Percentiles rank a stretch among this genome's conserved stretches.
Conservation (phyloP, 2,113 vertebrate species). For the Phaethornis superciliosus region DNA sequence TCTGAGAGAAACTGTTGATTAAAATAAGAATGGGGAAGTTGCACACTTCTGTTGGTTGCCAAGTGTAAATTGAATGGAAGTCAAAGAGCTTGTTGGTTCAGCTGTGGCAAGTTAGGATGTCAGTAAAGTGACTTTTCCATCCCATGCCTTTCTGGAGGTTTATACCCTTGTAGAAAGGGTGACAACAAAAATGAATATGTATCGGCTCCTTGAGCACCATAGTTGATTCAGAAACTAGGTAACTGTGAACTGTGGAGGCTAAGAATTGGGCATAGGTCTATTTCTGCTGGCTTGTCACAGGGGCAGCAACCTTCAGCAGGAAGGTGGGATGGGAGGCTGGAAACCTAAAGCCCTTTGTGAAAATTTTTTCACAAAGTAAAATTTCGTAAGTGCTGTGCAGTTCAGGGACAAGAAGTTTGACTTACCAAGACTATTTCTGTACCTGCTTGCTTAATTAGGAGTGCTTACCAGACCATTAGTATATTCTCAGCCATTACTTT, state of each 20-base stretch:
- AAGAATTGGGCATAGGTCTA: not conserved
- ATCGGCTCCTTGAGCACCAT: not conserved
- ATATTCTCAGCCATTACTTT: not conserved
- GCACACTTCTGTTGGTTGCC: not conserved
- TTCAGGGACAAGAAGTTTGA: not conserved
- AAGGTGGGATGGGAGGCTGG: not conserved
- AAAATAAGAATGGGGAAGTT: conserved; percentile 55
- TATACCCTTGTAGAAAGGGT: not conserved
- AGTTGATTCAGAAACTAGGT: not conserved
- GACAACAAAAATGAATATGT: not conserved
- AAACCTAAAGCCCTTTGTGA: not conserved
- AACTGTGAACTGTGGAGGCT: not conserved
- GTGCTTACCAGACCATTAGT: not conserved
- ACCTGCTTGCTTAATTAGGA: not conserved
- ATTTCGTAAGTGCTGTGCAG: not conserved
- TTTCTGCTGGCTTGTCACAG: not conserved
- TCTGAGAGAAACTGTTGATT: not conserved
- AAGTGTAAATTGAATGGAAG: conserved; percentile 7
- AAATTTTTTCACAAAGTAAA: not conserved
- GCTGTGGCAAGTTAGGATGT: conserved; percentile 6
- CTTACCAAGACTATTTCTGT: not conserved
- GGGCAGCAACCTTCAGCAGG: not conserved
- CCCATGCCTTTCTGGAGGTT: not conserved
- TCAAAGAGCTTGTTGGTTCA: conserved; percentile 30
- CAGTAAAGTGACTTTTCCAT: not conserved